Percentiles rank a stretch among this genome's conserved stretches.
Evolutionary conservation across 2,113 vertebrate species (phyloP).

Genomic region (Eulemur rufifrons): DNA sequence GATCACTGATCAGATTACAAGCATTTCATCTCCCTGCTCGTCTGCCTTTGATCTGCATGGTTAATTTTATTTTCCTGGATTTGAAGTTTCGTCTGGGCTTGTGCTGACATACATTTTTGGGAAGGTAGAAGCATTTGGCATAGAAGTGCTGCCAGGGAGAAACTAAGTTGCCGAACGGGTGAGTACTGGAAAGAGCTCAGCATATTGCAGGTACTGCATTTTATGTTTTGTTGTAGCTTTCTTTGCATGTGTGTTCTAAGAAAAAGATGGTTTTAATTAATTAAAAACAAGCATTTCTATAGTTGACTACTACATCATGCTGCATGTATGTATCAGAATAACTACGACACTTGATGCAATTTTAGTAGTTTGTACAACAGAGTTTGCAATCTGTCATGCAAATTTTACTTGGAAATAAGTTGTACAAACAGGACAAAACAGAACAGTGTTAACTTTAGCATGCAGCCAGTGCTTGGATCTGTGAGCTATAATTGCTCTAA

Average conservation of each 20-base stretch:
- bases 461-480: not conserved
- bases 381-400: conserved; percentile 51
- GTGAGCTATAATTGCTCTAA: not conserved
- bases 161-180: conserved; percentile 74
- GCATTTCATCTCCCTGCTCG: conserved; percentile 87
- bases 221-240: conserved; percentile 45
- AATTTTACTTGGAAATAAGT: conserved; percentile 36
- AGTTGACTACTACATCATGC: not conserved
- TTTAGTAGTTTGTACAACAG: conserved; percentile 32
- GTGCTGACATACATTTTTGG: conserved; percentile 83
- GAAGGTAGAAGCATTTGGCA: conserved; percentile 79
- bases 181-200: conserved; percentile 74
- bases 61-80: conserved; percentile 89
- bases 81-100: conserved; percentile 86
- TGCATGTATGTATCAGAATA: not conserved
- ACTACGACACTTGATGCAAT: not conserved
- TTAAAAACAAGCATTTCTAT: not conserved
- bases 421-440: conserved; percentile 23
- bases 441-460: not conserved
- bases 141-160: conserved; percentile 77
- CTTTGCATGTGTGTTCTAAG: not conserved
- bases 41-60: conserved; percentile 93
- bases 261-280: not conserved
- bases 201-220: conserved; percentile 81
- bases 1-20: conserved; percentile 95